phyloP scores from a whole-genome alignment of 2,113 vertebrate genomes.

The Benthochromis sp. region DNA sequence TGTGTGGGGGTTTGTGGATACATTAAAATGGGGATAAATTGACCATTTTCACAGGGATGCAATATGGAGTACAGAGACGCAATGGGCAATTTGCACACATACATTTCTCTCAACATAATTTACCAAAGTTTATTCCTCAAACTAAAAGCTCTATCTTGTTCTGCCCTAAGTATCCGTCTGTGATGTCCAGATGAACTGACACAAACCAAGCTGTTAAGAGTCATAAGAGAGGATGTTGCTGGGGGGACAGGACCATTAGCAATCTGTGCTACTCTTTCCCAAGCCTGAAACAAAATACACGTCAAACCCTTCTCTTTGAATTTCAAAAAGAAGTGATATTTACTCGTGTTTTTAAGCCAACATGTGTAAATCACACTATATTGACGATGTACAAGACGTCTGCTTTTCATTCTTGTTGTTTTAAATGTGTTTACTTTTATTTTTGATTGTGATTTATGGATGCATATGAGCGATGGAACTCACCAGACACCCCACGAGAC shows the following conservation, averaged over 20 bases:
- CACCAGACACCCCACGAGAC: not conserved
- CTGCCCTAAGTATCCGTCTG: not conserved
- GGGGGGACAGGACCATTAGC: not conserved
- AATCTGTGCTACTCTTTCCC: not conserved
- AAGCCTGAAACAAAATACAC: not conserved
- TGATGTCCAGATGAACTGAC: not conserved
- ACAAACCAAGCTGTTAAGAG: not conserved
- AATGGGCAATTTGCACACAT: not conserved
- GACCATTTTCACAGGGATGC: not conserved
- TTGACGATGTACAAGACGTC: fast-evolving
- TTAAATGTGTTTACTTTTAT: not conserved
- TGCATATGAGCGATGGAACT: not conserved
- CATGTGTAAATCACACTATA: not conserved
- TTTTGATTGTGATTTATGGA: not conserved
- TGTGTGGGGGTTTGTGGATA: not conserved
- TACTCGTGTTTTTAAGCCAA: not conserved
- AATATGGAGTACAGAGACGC: not conserved
- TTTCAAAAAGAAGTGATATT: not conserved
- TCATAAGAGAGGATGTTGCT: not conserved
- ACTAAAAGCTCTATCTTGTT: not conserved
- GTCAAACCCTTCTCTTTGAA: not conserved
- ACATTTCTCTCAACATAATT: not conserved
- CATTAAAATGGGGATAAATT: not conserved
- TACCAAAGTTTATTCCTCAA: not conserved
- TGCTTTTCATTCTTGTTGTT: not conserved